These are phyloP conservation scores for Apantesis nais DNA, from an alignment of 2,888 invertebrate genomes.

Conservation along the genomic window DNA sequence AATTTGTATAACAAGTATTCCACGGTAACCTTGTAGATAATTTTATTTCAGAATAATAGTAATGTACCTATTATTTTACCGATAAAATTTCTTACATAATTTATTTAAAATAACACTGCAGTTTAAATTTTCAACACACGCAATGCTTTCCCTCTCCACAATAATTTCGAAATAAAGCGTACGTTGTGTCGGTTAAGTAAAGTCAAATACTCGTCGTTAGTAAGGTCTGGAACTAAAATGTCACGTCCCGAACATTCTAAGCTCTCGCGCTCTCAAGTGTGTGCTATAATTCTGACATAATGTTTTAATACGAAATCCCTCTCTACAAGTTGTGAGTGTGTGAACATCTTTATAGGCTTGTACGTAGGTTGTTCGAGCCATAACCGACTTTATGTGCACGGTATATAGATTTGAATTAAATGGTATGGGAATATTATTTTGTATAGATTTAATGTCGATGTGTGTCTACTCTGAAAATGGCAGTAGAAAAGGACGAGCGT, in stretches of 20 bases:
- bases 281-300: conserved; percentile 64
- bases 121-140: conserved; percentile 6
- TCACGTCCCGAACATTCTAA: conserved; percentile 70
- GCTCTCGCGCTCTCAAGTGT: conserved; percentile 55
- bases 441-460: conserved; percentile 6
- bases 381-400: conserved; percentile 38
- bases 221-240: conserved; percentile 64
- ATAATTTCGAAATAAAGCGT: conserved; percentile 35
- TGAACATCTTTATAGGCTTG: conserved; percentile 49
- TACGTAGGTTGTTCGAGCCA: conserved; percentile 31
- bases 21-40: background rate
- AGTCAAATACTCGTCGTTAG: conserved; percentile 64
- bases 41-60: background rate
- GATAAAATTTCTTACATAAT: background rate
- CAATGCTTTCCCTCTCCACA: conserved; percentile 31
- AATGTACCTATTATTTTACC: background rate
- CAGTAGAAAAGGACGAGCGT: conserved; percentile 10
- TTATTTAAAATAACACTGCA: conserved; percentile 7
- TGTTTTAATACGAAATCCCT: conserved; percentile 64
- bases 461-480: conserved; percentile 12
- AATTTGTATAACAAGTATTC: background rate
- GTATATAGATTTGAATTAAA: conserved; percentile 37
- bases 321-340: conserved; percentile 47
- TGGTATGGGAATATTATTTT: conserved; percentile 20
- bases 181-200: conserved; percentile 46